Conservation (phyloP, 2,113 vertebrate genomes). For the Montifringilla adamsi region DNA sequence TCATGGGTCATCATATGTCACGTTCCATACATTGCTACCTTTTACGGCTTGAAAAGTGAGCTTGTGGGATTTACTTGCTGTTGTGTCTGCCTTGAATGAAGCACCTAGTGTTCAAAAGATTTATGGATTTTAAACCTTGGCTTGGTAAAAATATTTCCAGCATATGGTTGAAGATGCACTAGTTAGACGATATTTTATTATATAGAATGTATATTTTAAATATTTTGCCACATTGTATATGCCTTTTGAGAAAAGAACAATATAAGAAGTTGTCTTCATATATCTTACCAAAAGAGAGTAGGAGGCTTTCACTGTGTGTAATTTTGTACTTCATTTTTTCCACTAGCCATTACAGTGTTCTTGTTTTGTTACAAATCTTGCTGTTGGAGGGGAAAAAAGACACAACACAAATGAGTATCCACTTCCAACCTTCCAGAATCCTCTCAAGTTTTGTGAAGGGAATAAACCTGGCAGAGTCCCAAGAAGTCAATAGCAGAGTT, state of each 20-base stretch:
- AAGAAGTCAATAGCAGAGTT: background rate
- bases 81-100: constrained; percentile 47
- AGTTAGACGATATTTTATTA: constrained; percentile 63
- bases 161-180: constrained; percentile 49
- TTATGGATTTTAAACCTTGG: constrained; percentile 34
- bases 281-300: constrained; percentile 43
- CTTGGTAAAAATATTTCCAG: constrained; percentile 53
- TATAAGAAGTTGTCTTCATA: constrained; percentile 43
- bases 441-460: background rate
- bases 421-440: constrained; percentile 4
- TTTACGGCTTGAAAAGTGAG: constrained; percentile 17
- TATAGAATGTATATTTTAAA: constrained; percentile 60
- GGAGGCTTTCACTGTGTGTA: constrained; percentile 44
- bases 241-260: constrained; percentile 55
- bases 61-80: constrained; percentile 31
- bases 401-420: background rate
- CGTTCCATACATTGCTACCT: constrained; percentile 14
- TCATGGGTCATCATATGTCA: background rate
- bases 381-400: background rate
- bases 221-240: constrained; percentile 61
- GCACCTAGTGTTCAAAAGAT: constrained; percentile 32
- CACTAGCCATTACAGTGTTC: constrained; percentile 34
- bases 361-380: constrained; percentile 21
- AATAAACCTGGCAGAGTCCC: background rate
- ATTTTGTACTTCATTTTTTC: constrained; percentile 38